Evolutionary conservation across 2,888 invertebrate genomes (phyloP), one percentile per base, ranked within the genome.

Genomic region (Hirtodrosophila histrioides): DNA sequence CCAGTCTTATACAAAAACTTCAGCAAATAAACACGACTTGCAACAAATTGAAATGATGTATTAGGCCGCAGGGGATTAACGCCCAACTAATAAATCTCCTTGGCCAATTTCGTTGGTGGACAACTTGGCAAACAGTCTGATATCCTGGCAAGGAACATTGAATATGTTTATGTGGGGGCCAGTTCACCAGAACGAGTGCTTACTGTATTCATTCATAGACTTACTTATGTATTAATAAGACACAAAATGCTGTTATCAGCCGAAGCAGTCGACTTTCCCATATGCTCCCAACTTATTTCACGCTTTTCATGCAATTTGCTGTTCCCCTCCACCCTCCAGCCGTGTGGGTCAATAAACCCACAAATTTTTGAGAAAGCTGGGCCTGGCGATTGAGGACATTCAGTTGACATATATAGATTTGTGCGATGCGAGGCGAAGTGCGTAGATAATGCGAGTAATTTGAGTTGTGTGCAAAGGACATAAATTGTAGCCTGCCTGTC

Each of bases 1-100:
- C 48, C 64, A 35, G 29, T 35, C 39, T 35, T 54, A 50, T 27
- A 36, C 39, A 53, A 70, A 67, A 79, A 71, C 67, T 87, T 78
- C 49, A 44, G 68, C 82, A 83, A 86, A 86, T 82, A 86, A 82
- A 82, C 88, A 87, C 68, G 78, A 88, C 86, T 85, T 86, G 86
- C 78, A 83, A 83, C 89, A 86, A 87, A 88, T 87, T 84, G 88
- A 86, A 87, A 87, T 87, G 86, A 88, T 86, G 84, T 88, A 86
- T 86, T 88, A 78, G 84, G 84, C 86, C 88, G 74, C 77, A 76
- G 88, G 86, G 86, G 84, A 86, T 83, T 81, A 86, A 85, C 88
- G 88, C 86, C 86, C 86, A 88, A 88, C 89, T 87, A 86, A 86
- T 86, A 86, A 86, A 86, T 86, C 86, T 86, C 88, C 67, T 56